These are phyloP conservation scores for Drosophila repleta DNA, from an alignment of 1,140 invertebrate genomes.

Conservation along the genomic window DNA sequence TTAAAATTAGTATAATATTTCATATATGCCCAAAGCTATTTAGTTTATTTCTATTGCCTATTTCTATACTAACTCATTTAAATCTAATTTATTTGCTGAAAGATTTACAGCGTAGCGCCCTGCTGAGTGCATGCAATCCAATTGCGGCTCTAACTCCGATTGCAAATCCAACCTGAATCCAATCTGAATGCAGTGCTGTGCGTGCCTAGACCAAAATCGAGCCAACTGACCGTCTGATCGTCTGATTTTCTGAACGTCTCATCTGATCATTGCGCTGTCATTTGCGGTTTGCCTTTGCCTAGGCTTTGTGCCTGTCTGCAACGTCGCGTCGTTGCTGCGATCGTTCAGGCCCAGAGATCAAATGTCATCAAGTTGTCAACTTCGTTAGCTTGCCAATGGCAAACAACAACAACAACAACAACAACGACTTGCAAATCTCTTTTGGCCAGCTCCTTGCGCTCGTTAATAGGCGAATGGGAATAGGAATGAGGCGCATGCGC, in stretches of 20 bases:
- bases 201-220: slow-evolving; percentile 54
- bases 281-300: slow-evolving; percentile 61
- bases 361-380: slow-evolving; percentile 83
- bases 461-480: slow-evolving; percentile 48
- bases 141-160: not conserved
- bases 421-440: slow-evolving; percentile 57
- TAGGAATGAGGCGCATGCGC: slow-evolving; percentile 32
- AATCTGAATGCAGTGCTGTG: slow-evolving; percentile 40
- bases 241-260: slow-evolving; percentile 53
- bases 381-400: slow-evolving; percentile 77
- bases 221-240: slow-evolving; percentile 43
- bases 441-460: slow-evolving; percentile 46
- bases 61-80: not conserved
- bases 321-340: not conserved
- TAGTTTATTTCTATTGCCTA: not conserved
- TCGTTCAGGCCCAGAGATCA: slow-evolving; percentile 61
- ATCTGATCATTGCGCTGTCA: slow-evolving; percentile 69
- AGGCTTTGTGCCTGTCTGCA: slow-evolving; percentile 19
- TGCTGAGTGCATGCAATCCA: slow-evolving; percentile 4
- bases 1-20: too few relatives aligned
- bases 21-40: too few relatives aligned
- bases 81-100: not conserved
- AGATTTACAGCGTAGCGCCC: slow-evolving; percentile 7
- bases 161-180: slow-evolving; percentile 3
- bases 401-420: slow-evolving; percentile 23